Percentiles rank a stretch among this genome's conserved stretches.
phyloP scores from a whole-genome alignment of 2,888 invertebrate species.

The Dorcus hopei region DNA sequence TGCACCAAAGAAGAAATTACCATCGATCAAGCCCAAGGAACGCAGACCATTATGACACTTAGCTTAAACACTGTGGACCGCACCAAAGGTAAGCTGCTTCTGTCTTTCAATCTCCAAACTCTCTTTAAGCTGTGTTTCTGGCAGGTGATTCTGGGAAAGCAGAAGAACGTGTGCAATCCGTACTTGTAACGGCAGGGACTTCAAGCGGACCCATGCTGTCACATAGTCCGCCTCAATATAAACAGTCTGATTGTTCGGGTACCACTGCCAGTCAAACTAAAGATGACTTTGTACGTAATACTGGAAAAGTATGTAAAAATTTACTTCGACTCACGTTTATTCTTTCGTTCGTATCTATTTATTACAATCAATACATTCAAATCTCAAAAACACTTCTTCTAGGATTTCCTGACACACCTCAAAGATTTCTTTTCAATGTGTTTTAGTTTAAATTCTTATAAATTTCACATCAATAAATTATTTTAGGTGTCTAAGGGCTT shows the following conservation, averaged over 20 bases:
- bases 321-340: too few relatives aligned
- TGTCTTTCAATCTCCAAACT: conserved; percentile 3
- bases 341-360: too few relatives aligned
- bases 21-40: conserved; percentile 18
- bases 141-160: conserved; percentile 33
- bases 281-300: conserved; percentile 42
- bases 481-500: too few relatives aligned
- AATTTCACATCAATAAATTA: too few relatives aligned
- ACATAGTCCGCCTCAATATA: conserved; percentile 43
- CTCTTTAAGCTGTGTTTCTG: background rate
- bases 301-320: conserved; percentile 39
- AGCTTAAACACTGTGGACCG: conserved; percentile 34
- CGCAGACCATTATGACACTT: conserved; percentile 36
- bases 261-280: conserved; percentile 37
- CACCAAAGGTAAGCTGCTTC: conserved; percentile 34
- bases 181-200: conserved; percentile 45
- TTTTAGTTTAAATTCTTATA: too few relatives aligned
- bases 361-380: too few relatives aligned
- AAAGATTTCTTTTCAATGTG: too few relatives aligned
- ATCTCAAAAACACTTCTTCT: too few relatives aligned
- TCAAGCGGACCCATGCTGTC: conserved; percentile 49
- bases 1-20: conserved; percentile 22
- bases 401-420: too few relatives aligned
- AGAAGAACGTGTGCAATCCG: conserved; percentile 44
- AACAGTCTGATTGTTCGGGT: conserved; percentile 36